A percentile compares a stretch with the other conserved stretches of the same genome.
Conservation (phyloP, 2,797 vertebrate genomes). For the Oreortyx pictus region DNA sequence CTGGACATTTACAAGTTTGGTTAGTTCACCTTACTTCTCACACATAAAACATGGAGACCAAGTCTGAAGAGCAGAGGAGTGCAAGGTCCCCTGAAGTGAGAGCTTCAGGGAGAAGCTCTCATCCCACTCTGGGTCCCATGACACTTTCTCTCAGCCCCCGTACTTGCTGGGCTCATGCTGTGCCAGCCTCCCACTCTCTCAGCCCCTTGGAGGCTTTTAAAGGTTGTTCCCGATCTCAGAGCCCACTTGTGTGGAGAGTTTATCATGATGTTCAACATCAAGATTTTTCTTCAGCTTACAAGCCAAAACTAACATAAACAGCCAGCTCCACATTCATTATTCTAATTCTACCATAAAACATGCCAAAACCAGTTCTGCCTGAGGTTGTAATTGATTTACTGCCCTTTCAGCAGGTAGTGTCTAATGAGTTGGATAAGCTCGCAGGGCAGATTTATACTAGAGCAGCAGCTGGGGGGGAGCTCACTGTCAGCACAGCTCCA, state of each 20-base stretch:
- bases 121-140: neutral
- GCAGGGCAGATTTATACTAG: neutral
- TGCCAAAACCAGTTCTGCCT: constrained; percentile 30
- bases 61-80: neutral
- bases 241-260: neutral
- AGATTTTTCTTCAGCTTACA: constrained; percentile 27
- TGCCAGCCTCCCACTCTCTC: neutral
- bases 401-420: constrained; percentile 45
- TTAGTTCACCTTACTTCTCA: neutral
- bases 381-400: constrained; percentile 65
- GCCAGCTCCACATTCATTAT: constrained; percentile 65
- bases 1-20: neutral
- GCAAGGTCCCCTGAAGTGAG: neutral
- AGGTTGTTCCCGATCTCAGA: neutral
- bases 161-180: neutral
- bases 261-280: neutral
- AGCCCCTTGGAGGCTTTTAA: neutral
- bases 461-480: neutral
- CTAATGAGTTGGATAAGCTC: neutral
- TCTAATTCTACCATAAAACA: constrained; percentile 73
- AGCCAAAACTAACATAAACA: constrained; percentile 77
- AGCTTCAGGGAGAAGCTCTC: fast-evolving
- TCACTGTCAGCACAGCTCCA: neutral
- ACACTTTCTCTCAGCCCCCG: neutral
- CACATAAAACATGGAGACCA: fast-evolving